phyloP scores from a whole-genome alignment of 2,888 invertebrate species.

The Ramazzottius varieornatus region DNA sequence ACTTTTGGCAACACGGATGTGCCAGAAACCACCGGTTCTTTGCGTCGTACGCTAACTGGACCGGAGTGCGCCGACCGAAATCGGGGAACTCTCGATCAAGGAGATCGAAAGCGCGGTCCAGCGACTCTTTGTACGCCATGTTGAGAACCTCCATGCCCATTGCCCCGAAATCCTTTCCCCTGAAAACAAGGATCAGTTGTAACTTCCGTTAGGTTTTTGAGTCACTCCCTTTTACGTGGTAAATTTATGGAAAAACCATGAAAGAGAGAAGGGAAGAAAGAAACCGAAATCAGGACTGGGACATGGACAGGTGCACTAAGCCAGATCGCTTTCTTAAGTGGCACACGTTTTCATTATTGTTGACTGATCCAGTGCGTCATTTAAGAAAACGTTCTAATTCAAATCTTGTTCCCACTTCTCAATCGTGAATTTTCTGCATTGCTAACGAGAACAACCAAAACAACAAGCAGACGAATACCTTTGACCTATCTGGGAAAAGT shows the following conservation, averaged over 20 bases:
- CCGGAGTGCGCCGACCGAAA: background rate
- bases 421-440: too few species aligned
- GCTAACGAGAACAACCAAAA: too few species aligned
- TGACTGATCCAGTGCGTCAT: too few species aligned
- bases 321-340: too few species aligned
- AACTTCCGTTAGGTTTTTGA: background rate
- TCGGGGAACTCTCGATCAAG: constrained; percentile 2
- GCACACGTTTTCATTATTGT: too few species aligned
- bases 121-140: background rate
- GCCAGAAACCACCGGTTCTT: constrained; percentile 19
- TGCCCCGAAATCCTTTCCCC: background rate
- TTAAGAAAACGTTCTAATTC: too few species aligned
- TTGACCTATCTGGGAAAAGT: too few species aligned
- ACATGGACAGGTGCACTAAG: too few species aligned
- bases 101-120: background rate
- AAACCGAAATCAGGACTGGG: background rate
- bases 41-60: background rate
- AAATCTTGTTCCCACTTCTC: too few species aligned
- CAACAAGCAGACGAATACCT: too few species aligned
- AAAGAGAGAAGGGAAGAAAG: background rate
- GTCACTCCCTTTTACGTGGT: too few species aligned
- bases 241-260: too few species aligned
- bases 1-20: constrained; percentile 27
- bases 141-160: background rate
- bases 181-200: background rate